Conservation (phyloP, 2,888 invertebrate species). For the Lomographa bimaculata region DNA sequence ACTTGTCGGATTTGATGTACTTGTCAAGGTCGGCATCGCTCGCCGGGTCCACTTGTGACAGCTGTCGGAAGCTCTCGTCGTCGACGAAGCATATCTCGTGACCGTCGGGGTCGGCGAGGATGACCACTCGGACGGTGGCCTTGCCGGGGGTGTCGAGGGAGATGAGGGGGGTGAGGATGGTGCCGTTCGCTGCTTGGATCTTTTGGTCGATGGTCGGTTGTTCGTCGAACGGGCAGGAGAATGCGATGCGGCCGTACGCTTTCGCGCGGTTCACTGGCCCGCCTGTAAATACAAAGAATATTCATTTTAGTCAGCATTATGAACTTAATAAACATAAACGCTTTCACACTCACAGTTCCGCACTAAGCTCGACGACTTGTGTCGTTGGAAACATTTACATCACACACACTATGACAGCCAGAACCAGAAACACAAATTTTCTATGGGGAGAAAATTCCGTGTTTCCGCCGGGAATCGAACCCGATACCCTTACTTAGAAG, state of each 20-base stretch:
- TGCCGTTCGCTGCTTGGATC: conserved; percentile 87
- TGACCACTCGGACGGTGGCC: conserved; percentile 97
- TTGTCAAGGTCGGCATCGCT: conserved; percentile 91
- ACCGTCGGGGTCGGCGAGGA: conserved; percentile 97
- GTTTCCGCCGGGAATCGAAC: no score
- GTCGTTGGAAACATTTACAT: no score
- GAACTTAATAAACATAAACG: no score
- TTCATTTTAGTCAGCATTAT: no score
- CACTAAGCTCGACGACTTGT: no score
- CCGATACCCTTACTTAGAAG: no score
- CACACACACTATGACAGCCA: no score
- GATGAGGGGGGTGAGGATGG: conserved; percentile 94
- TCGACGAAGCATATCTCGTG: conserved; percentile 99
- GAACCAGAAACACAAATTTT: no score
- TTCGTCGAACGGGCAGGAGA: conserved; percentile 91
- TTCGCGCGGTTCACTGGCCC: conserved; percentile 90
- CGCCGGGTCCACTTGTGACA: conserved; percentile 93
- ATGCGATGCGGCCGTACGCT: conserved; percentile 98
- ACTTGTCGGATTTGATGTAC: conserved; percentile 88
- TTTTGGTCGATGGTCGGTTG: conserved; percentile 90
- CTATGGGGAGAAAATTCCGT: no score
- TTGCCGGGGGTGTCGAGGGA: conserved; percentile 99
- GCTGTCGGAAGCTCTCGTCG: conserved; percentile 95
- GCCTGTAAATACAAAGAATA: conserved; percentile 62
- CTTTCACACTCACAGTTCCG: no score